Evolutionary conservation across 2,113 vertebrate species (phyloP).

Genomic region (Indicator indicator): DNA sequence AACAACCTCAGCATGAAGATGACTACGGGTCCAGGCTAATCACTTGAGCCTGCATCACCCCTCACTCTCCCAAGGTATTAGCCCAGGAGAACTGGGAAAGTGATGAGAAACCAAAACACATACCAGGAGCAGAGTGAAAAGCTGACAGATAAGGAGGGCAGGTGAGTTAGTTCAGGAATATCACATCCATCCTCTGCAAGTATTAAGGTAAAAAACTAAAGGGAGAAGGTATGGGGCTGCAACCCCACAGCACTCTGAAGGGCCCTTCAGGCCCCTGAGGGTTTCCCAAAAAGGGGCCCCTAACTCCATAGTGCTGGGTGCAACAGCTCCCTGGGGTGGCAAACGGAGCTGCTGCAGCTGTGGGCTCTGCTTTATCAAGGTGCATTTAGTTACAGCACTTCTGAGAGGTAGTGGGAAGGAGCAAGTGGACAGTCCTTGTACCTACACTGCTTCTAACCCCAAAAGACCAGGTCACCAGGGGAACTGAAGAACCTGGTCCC

Average conservation of each 20-base stretch:
- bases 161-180: neutral
- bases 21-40: neutral
- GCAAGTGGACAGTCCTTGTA: neutral
- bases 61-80: neutral
- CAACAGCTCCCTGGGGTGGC: neutral
- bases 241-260: accelerated
- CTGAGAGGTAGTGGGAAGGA: neutral
- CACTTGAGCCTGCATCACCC: neutral
- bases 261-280: neutral
- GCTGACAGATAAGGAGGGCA: neutral
- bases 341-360: neutral
- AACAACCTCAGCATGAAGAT: neutral
- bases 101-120: neutral
- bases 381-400: neutral
- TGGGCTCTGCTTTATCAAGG: neutral
- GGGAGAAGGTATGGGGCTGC: neutral
- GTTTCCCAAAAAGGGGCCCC: neutral
- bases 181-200: neutral
- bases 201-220: neutral
- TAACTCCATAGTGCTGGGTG: neutral
- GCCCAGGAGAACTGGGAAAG: neutral
- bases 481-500: neutral
- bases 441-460: neutral
- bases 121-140: neutral
- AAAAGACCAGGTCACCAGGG: neutral